Evolutionary conservation across 2,888 invertebrate genomes (phyloP).

Genomic region (Leucophenga maculata): DNA sequence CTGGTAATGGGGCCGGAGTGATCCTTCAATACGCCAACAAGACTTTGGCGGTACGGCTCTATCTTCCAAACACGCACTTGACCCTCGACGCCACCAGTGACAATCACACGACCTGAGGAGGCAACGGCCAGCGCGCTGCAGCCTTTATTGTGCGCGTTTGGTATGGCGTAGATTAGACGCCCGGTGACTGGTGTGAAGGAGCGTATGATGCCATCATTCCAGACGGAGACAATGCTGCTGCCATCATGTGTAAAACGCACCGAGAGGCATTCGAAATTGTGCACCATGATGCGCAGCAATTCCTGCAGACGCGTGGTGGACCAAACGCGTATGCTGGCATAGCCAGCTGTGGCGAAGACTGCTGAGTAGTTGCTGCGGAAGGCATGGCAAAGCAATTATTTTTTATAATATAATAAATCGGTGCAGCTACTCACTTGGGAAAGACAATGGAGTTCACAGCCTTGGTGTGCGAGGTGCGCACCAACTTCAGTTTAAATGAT

Average conservation of each 20-base stretch:
- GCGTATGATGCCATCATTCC: conserved; percentile 88
- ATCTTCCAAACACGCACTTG: conserved; percentile 91
- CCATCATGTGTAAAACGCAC: conserved; percentile 86
- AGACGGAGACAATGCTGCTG: conserved; percentile 84
- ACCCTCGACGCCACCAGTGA: conserved; percentile 95
- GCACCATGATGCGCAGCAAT: conserved; percentile 85
- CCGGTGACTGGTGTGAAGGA: conserved; percentile 89
- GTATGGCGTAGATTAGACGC: conserved; percentile 84
- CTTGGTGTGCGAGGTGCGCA: conserved; percentile 87
- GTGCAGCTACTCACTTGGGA: conserved; percentile 79
- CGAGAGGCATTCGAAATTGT: conserved; percentile 89
- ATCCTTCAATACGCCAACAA: conserved; percentile 87
- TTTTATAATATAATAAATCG: background rate
- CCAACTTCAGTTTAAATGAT: conserved; percentile 79
- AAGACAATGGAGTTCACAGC: conserved; percentile 87
- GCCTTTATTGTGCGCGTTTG: conserved; percentile 88
- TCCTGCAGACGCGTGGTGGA: conserved; percentile 83
- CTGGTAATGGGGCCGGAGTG: conserved; percentile 91
- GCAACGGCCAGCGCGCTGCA: conserved; percentile 85
- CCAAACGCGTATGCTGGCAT: conserved; percentile 91
- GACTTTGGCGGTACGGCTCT: conserved; percentile 77
- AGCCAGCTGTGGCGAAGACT: conserved; percentile 90
- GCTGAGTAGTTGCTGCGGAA: conserved; percentile 85
- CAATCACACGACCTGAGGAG: conserved; percentile 79
- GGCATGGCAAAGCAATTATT: conserved; percentile 6